Base-by-base conservation (phyloP, 2,113 vertebrate genomes). In the Cryptomyrus ogoouensis region DNA sequence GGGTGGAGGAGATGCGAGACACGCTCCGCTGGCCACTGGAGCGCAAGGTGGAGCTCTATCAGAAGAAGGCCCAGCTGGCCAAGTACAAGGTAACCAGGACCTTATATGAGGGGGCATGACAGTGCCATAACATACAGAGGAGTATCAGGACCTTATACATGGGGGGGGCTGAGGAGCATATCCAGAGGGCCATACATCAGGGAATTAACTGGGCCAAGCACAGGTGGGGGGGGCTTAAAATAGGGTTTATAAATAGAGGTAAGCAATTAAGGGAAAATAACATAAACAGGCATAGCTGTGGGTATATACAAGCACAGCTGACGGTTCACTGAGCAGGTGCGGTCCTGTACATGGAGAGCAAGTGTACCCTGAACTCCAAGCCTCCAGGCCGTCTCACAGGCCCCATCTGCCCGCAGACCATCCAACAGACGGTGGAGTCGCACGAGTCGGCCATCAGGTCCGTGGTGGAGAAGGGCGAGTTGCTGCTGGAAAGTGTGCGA, bases 21-120 rank as follows among this genome's bases (percentile, higher is more conserved):
- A 90, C 97, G 90, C 95, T 99, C 19, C 94, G 92, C n/a, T 74
- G 91, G 44, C 96, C 97, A 0, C 95, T 96, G 21, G 98, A 99
- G 90, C 95, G 97, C 90, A 99, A 98, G 93, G 96, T 96, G 49
- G 98, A 99, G 91, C 95, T 99, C 5, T 99, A 98, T 94, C 98
- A 99, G 94, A 97, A 98, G 84, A 99, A 98, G 94, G 98, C 97
- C 0, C 98, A 99, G 84, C 93, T 99, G 58, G 97, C 97, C 5
- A 99, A 99, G 93, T 98, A 99, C 90, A 99, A 99, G 98, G 98
- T 99, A 93, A 12, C 24, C n/a, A 94, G 49, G 24, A 27, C 8
- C 44, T 24, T 46, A 46, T 83, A 42, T 46, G 5, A 46, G 44
- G 44, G 44, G 44, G 44, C 44, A 46, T 46, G 44, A 7, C 46